Conservation (phyloP, 1,140 invertebrate genomes). For the Glomeris maerens region DNA sequence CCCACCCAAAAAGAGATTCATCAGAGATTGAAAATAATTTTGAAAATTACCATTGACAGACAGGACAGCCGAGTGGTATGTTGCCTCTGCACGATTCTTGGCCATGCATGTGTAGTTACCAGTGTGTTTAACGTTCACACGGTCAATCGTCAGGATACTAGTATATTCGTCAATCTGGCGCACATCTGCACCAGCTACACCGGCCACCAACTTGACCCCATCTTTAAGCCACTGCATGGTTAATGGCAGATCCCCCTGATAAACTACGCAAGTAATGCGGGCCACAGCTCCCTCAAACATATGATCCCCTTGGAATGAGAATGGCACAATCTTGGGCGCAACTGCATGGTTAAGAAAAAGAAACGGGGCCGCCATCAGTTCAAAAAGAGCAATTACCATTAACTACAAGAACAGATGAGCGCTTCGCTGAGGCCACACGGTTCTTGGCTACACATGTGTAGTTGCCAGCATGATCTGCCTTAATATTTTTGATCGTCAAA, state of each 20-base stretch:
- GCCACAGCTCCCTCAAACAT: conserved; percentile 51
- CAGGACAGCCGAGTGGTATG: conserved; percentile 28
- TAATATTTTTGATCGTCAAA: conserved; percentile 5
- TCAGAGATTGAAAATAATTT: no score
- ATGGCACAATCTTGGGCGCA: conserved; percentile 48
- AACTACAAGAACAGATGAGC: background rate
- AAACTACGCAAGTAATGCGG: conserved; percentile 53
- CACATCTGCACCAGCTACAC: conserved; percentile 40
- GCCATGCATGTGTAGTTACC: conserved; percentile 81
- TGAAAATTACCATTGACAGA: conserved; percentile 34
- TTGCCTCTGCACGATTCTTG: conserved; percentile 31
- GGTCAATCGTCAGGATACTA: conserved; percentile 71
- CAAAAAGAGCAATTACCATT: conserved; percentile 8
- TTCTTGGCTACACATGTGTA: conserved; percentile 17
- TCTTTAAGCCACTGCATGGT: conserved; percentile 49
- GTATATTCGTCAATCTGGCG: conserved; percentile 69
- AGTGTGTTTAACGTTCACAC: conserved; percentile 62
- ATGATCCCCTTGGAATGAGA: conserved; percentile 42
- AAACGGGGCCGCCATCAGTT: background rate
- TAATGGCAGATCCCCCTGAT: conserved; percentile 55
- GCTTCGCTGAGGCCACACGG: background rate
- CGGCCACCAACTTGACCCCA: conserved; percentile 36
- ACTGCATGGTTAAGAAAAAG: conserved; percentile 36
- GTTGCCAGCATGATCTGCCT: conserved; percentile 12
- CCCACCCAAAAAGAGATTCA: no score